Percentiles rank a stretch among this genome's conserved stretches.
phyloP scores from a whole-genome alignment of 2,888 invertebrate species.

The Caenorhabditis zanzibari region DNA sequence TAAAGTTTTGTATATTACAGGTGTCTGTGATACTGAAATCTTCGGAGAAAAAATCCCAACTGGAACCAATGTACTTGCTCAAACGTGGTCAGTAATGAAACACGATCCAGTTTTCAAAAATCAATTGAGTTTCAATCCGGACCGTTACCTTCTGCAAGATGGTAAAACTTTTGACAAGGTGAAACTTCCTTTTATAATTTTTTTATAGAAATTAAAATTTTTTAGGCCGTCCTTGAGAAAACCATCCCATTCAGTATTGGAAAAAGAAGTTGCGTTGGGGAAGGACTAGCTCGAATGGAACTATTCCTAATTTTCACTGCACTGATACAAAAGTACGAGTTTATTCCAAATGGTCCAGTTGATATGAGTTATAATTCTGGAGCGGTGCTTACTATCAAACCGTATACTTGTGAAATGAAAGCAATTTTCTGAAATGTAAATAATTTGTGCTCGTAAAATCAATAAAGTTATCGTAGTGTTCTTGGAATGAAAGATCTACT shows the following conservation, averaged over 20 bases:
- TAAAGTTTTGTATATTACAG: slow-evolving; percentile 21
- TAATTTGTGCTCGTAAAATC: too few relatives aligned
- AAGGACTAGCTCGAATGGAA: slow-evolving; percentile 72
- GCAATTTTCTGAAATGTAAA: background rate
- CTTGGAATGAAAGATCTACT: too few relatives aligned
- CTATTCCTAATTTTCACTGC: slow-evolving; percentile 66
- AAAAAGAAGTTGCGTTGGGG: slow-evolving; percentile 72
- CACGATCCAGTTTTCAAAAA: slow-evolving; percentile 65
- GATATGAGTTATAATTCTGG: slow-evolving; percentile 54
- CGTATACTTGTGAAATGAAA: slow-evolving; percentile 42
- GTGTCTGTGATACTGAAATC: slow-evolving; percentile 36
- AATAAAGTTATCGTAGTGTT: background rate
- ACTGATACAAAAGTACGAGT: slow-evolving; percentile 60
- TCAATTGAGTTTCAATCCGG: slow-evolving; percentile 67
- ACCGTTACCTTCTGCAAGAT: slow-evolving; percentile 65
- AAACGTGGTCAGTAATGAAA: slow-evolving; percentile 63
- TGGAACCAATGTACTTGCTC: slow-evolving; percentile 56
- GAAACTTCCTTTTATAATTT: background rate
- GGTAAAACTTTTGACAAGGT: slow-evolving; percentile 68
- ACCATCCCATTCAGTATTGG: slow-evolving; percentile 72
- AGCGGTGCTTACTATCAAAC: slow-evolving; percentile 55
- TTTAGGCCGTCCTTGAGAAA: slow-evolving; percentile 67
- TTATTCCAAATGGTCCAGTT: slow-evolving; percentile 34
- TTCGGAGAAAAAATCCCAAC: slow-evolving; percentile 55
- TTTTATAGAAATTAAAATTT: background rate